Evolutionary conservation across 2,113 vertebrate genomes (phyloP).

Genomic region (Ptyas mucosa): DNA sequence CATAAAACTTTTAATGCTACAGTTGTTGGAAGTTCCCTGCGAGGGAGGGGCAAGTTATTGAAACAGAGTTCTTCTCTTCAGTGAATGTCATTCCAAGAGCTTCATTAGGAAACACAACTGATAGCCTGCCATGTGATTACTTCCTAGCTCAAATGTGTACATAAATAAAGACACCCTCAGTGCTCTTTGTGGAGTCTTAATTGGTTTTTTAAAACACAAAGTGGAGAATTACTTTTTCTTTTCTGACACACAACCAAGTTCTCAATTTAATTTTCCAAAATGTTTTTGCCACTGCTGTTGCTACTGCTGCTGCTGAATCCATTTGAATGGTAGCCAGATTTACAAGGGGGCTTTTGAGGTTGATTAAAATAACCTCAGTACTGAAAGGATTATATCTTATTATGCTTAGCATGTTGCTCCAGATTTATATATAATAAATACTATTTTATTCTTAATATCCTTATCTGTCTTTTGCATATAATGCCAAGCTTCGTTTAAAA

Average conservation of each 20-base stretch:
- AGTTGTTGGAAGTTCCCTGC: not conserved
- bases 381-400: constrained; percentile 45
- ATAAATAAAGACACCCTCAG: not conserved
- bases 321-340: constrained; percentile 27
- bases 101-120: constrained; percentile 4
- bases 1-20: not conserved
- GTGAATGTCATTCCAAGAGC: not conserved
- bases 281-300: not conserved
- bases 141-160: not conserved
- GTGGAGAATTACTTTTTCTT: not conserved
- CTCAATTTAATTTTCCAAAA: constrained; percentile 20
- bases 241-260: not conserved
- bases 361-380: constrained; percentile 51
- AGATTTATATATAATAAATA: constrained; percentile 43
- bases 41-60: not conserved
- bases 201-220: constrained; percentile 5
- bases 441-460: constrained; percentile 40
- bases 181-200: not conserved
- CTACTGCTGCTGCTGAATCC: not conserved
- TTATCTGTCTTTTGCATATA: constrained; percentile 60
- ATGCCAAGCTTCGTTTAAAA: constrained; percentile 41
- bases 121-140: not conserved
- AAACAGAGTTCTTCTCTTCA: not conserved
- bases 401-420: constrained; percentile 35
- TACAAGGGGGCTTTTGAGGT: constrained; percentile 28